A percentile compares a stretch with the other conserved stretches of the same genome.
These are phyloP conservation scores for Acanthococcus lagerstroemiae DNA, from an alignment of 2,888 invertebrate genomes.

Conservation along the genomic window DNA sequence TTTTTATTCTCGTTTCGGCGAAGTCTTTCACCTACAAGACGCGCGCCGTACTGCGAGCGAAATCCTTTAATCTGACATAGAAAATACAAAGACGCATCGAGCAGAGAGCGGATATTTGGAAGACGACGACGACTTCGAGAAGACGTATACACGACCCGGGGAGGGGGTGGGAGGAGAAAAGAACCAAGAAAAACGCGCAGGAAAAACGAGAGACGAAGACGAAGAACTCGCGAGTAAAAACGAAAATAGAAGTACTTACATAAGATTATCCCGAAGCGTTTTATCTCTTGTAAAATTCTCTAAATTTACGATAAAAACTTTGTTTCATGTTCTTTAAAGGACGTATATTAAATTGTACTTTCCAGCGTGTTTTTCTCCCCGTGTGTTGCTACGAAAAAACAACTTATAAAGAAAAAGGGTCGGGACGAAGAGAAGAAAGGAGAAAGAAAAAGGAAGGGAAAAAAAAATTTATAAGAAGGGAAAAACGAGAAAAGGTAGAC, in stretches of 20 bases:
- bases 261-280: conserved; percentile 26
- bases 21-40: too few species aligned
- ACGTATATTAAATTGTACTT: conserved; percentile 26
- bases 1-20: too few species aligned
- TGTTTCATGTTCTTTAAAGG: conserved; percentile 23
- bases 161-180: not conserved
- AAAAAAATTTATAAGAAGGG: too few species aligned
- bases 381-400: too few species aligned
- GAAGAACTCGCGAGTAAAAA: too few species aligned
- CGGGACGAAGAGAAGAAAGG: too few species aligned
- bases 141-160: not conserved
- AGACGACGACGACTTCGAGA: not conserved
- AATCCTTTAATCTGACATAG: not conserved
- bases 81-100: not conserved
- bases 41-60: too few species aligned
- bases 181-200: not conserved
- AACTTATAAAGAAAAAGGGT: too few species aligned
- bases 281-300: conserved; percentile 27
- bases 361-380: not conserved
- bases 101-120: not conserved
- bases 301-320: conserved; percentile 29
- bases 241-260: not conserved
- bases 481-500: too few species aligned
- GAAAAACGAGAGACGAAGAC: not conserved
- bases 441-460: too few species aligned